Base-by-base conservation (phyloP, 2,888 invertebrate species). In the Polymixis flavicincta region DNA sequence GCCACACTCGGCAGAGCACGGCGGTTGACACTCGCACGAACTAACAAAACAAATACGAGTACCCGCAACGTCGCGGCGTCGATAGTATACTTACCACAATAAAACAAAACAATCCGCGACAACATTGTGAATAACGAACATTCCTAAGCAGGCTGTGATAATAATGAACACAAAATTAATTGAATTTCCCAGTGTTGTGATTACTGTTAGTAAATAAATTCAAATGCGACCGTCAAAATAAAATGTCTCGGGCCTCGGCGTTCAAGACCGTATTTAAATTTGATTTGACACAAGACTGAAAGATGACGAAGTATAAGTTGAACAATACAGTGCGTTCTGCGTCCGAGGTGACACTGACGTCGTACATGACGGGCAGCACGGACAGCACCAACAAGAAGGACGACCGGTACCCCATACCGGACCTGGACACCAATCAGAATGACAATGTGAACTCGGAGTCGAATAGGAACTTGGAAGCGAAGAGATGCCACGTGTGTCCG, bases 221-320 rank as follows among this genome's bases (percentile, higher is more conserved):
- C 74, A 78, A 87, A 88, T 90, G 90, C 76, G 76, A 79, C 74
- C 73, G 85, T 89, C 84, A 71, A 85, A 84, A 84, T 90, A 93
- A 91, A 90, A 96, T 95, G 96, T 94, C 94, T 85, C 94, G 95
- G 60, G 93, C 93, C 63, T 93, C 94, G 63, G 83, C 88, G 69
- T 95, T 92, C 89, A 95, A 94, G 92, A 93, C 93, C n/a, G 74
- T 91, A 71, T 95, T 94, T 84, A 95, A 93, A 89, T 83, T 84
- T 73, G 25, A n/a, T 76, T 80, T 78, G 64, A 74, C 64, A 75
- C 75, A 76, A 67, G 71, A 80, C 76, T 79, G 74, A 76, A 94
- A 88, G 82, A 97, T 97, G 97, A 97, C 97, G 70, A 97, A 97
- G 89, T 97, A 97, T 90, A 97, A 97, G 88, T 87, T 97, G 87